Percentiles rank a stretch among this genome's conserved stretches.
Evolutionary conservation across 2,797 vertebrate genomes (phyloP).

Genomic region (Graptemys geographica): DNA sequence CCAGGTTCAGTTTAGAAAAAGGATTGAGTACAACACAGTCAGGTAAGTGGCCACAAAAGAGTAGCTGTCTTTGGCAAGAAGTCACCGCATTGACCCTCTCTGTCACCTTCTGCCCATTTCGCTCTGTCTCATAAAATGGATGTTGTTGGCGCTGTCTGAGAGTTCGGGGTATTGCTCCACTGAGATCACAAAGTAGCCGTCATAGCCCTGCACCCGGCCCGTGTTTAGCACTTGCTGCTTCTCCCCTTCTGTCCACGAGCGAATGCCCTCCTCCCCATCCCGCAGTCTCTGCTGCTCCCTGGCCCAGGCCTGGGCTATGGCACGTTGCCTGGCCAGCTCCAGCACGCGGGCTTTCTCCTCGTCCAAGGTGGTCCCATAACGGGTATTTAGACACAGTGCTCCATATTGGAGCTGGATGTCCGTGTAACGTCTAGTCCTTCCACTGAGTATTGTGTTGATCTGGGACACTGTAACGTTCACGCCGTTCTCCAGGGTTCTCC

Average conservation of each 20-base stretch:
- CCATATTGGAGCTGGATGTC: conserved; percentile 94
- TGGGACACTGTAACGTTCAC: conserved; percentile 97
- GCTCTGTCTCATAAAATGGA: conserved; percentile 99
- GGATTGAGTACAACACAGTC: conserved; percentile 89
- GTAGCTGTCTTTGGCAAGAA: conserved; percentile 99
- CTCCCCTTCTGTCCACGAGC: conserved; percentile 96
- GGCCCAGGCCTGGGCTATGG: conserved; percentile 90
- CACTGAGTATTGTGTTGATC: conserved; percentile 92
- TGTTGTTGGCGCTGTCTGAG: conserved; percentile 96
- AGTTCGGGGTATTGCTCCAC: conserved; percentile 98
- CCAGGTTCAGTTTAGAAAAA: conserved; percentile 79
- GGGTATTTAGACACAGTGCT: conserved; percentile 90
- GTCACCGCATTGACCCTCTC: conserved; percentile 85
- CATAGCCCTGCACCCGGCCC: conserved; percentile 95
- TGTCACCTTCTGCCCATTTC: conserved; percentile 99
- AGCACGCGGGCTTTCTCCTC: conserved; percentile 94
- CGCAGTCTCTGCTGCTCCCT: conserved; percentile 94
- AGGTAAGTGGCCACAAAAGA: conserved; percentile 92
- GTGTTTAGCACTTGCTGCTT: conserved; percentile 94
- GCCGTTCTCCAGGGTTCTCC: conserved; percentile 94
- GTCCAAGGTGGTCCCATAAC: conserved; percentile 93
- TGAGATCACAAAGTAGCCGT: conserved; percentile 95
- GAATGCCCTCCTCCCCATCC: conserved; percentile 95
- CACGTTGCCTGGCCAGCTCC: conserved; percentile 93
- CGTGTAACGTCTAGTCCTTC: conserved; percentile 97